Percentiles rank a stretch among this genome's conserved stretches.
Evolutionary conservation across 2,113 vertebrate genomes (phyloP).

Genomic region (Actenoides hombroni): DNA sequence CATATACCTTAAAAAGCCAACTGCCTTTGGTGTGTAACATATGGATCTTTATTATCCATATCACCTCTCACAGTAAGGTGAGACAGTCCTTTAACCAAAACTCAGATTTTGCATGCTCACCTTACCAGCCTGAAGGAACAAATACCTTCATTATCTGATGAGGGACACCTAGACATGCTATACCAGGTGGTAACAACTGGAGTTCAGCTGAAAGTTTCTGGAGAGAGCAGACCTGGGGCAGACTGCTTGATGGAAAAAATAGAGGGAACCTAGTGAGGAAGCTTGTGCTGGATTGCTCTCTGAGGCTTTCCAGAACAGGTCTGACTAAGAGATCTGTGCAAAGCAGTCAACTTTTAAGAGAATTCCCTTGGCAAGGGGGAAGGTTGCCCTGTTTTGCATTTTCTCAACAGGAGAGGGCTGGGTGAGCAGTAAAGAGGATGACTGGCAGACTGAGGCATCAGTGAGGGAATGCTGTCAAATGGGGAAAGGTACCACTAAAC

Average conservation of each 20-base stretch:
- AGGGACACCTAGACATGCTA: neutral
- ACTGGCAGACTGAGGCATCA: neutral
- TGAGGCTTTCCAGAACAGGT: neutral
- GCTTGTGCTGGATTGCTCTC: neutral
- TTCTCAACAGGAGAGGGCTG: neutral
- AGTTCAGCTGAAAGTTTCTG: neutral
- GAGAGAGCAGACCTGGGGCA: neutral
- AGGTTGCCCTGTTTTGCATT: neutral
- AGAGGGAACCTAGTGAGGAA: neutral
- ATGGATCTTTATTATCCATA: neutral
- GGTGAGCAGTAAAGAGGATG: fast-evolving
- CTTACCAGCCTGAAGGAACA: neutral
- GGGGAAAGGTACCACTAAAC: neutral
- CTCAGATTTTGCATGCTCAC: neutral
- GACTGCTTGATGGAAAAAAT: neutral
- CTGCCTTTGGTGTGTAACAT: neutral
- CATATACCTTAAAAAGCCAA: neutral
- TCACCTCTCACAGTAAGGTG: neutral
- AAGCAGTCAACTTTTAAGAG: neutral
- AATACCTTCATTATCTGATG: neutral
- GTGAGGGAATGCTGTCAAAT: fast-evolving
- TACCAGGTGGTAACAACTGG: neutral
- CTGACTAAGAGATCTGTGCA: neutral
- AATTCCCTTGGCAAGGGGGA: neutral
- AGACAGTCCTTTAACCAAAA: neutral